Evolutionary conservation across 2,113 vertebrate genomes (phyloP).

Genomic region (Donacobius atricapilla): DNA sequence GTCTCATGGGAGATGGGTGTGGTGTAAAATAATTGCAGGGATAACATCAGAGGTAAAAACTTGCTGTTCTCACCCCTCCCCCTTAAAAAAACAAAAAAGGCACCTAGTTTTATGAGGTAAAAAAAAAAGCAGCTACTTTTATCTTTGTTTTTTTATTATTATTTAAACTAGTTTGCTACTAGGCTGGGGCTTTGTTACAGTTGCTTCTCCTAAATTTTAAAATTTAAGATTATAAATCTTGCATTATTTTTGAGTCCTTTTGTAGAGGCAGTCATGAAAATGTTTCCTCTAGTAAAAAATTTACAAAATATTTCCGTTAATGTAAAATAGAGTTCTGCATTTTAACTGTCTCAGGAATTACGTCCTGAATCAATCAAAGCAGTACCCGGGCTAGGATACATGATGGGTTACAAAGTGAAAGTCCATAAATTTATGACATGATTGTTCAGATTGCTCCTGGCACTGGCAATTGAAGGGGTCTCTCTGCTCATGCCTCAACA

Average conservation of each 20-base stretch:
- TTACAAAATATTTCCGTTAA: not conserved
- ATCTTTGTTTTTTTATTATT: not conserved
- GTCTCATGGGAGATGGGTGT: not conserved
- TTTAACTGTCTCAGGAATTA: not conserved
- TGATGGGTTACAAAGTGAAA: not conserved
- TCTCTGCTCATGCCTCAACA: not conserved
- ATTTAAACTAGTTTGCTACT: not conserved
- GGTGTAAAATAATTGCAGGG: not conserved
- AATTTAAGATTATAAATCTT: not conserved
- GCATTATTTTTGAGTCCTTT: not conserved
- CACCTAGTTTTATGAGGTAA: not conserved
- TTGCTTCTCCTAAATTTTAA: not conserved
- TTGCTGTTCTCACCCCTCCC: rapidly evolving
- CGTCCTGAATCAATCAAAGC: not conserved
- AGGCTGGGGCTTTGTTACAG: not conserved
- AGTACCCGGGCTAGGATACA: not conserved
- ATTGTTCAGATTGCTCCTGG: not conserved
- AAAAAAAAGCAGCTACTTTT: not conserved
- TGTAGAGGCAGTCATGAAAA: not conserved
- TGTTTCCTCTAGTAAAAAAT: not conserved
- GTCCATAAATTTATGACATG: not conserved
- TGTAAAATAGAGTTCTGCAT: not conserved
- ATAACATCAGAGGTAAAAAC: not conserved
- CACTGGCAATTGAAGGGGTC: not conserved
- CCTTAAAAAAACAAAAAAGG: not conserved